Conservation (phyloP, 2,113 vertebrate species). For the Syngnathus scovelli region DNA sequence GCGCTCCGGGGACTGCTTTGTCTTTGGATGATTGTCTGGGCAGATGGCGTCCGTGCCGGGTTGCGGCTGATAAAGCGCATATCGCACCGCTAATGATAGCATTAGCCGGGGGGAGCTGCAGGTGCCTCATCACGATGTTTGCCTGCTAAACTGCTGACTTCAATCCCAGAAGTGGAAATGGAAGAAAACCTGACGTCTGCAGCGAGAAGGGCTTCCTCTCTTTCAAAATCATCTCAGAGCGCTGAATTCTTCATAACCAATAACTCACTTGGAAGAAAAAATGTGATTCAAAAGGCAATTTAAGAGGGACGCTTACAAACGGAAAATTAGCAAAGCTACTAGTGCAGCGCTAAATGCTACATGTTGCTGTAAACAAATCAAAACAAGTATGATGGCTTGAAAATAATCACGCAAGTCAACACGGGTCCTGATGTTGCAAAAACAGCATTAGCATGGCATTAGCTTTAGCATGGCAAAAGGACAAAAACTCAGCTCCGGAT, state of each 20-base stretch:
- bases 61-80: constrained; percentile 39
- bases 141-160: constrained; percentile 46
- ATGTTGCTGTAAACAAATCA: no score
- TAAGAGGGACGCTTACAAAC: no score
- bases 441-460: no score
- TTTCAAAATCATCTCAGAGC: neutral
- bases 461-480: no score
- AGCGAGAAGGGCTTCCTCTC: neutral
- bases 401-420: no score
- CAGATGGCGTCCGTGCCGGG: constrained; percentile 44
- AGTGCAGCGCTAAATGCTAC: no score
- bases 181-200: neutral
- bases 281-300: no score
- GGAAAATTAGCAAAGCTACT: no score
- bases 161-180: constrained; percentile 16
- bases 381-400: no score
- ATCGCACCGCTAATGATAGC: constrained; percentile 42
- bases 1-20: constrained; percentile 5
- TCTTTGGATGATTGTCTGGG: constrained; percentile 26
- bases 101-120: constrained; percentile 48
- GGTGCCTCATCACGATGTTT: constrained; percentile 45
- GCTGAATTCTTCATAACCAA: neutral
- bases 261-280: neutral
- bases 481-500: no score
- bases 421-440: no score